Conservation (phyloP, 1,140 invertebrate genomes). For the Globodera ellingtonae region DNA sequence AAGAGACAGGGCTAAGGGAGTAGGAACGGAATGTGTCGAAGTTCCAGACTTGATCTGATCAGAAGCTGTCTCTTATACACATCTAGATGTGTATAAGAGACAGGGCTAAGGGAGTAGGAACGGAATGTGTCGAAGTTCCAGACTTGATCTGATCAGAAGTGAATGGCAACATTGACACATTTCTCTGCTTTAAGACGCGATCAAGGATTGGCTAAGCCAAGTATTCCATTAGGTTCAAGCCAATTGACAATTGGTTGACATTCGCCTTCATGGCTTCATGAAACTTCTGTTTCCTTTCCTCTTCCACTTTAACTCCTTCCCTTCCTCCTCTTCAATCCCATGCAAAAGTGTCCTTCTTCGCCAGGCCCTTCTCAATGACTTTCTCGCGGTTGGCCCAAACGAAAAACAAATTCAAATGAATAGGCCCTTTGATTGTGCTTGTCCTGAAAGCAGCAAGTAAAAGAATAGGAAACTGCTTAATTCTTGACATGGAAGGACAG, state of each 20-base stretch:
- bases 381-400: conserved; percentile 4
- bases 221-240: neutral
- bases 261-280: neutral
- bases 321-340: neutral
- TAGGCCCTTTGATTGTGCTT: conserved; percentile 17
- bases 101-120: no score
- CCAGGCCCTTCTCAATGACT: conserved; percentile 11
- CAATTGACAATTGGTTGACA: neutral
- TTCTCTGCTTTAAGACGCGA: no score
- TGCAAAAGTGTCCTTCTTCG: neutral
- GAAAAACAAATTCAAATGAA: conserved; percentile 18
- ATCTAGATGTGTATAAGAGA: no score
- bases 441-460: neutral
- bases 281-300: neutral
- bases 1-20: no score
- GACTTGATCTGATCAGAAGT: no score
- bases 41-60: no score
- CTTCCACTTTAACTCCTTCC: neutral
- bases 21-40: no score
- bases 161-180: no score
- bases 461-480: neutral
- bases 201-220: neutral
- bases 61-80: no score
- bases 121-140: no score
- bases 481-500: neutral